Conservation (phyloP, 2,797 vertebrate species). For the Hybognathus amarus region DNA sequence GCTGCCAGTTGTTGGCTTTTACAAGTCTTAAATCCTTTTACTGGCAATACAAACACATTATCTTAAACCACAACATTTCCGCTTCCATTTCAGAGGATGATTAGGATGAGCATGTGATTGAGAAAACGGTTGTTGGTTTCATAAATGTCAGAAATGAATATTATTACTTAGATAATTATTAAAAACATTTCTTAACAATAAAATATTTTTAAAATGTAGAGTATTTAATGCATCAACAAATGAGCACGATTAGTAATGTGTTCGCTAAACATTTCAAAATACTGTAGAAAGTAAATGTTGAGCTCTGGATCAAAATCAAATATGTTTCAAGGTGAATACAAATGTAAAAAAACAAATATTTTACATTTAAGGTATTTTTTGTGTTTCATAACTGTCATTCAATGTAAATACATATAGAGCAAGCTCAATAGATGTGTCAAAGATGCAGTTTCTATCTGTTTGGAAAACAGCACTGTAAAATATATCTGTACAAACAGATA, state of each 20-base stretch:
- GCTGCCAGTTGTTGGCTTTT: background rate
- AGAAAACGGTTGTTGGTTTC: background rate
- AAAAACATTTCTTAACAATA: background rate
- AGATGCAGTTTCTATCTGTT: background rate
- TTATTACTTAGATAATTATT: background rate
- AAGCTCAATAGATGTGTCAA: slow-evolving; percentile 10
- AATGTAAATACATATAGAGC: slow-evolving; percentile 1
- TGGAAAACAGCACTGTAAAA: slow-evolving; percentile 10
- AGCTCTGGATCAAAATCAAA: background rate
- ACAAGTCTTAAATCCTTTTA: background rate
- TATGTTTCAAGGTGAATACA: background rate
- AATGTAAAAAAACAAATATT: background rate
- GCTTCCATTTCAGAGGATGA: background rate
- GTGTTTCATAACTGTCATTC: background rate
- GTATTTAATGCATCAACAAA: background rate
- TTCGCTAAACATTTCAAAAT: background rate
- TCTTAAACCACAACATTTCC: slow-evolving; percentile 50
- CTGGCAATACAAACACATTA: slow-evolving; percentile 37
- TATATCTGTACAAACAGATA: slow-evolving; percentile 2
- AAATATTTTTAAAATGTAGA: background rate
- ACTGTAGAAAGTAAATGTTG: slow-evolving; percentile 13
- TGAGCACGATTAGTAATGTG: background rate
- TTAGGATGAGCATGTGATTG: background rate
- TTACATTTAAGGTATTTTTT: background rate
- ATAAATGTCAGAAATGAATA: background rate